Conservation (phyloP, 2,888 invertebrate species). For the Coleophora flavipennella region DNA sequence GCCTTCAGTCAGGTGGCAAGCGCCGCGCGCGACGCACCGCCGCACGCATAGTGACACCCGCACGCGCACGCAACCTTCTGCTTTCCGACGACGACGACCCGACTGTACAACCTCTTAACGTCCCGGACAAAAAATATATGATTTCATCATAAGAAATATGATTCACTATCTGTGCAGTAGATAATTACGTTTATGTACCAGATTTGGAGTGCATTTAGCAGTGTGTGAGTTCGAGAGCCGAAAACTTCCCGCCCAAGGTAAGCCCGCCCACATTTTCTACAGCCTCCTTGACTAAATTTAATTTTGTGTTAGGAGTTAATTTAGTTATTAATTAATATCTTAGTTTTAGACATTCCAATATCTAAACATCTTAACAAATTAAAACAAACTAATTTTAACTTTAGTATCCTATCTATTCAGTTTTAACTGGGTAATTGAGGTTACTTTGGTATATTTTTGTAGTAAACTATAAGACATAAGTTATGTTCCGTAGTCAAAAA, state of each 20-base stretch:
- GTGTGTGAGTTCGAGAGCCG: conserved; percentile 42
- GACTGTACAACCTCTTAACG: background rate
- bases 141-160: background rate
- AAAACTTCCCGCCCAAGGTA: conserved; percentile 41
- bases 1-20: conserved; percentile 67
- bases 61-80: conserved; percentile 33
- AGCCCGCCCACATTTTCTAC: conserved; percentile 18
- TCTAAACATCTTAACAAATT: no score
- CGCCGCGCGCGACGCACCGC: conserved; percentile 59
- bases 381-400: no score
- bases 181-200: background rate
- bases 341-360: no score
- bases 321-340: no score
- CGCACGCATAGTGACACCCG: conserved; percentile 13
- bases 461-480: no score
- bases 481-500: no score
- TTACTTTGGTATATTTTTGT: no score
- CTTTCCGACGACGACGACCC: conserved; percentile 34
- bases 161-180: background rate
- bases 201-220: conserved; percentile 32
- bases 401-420: no score
- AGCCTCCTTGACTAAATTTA: no score
- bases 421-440: no score
- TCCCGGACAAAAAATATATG: no score
- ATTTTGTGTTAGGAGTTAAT: no score